Base-by-base conservation (phyloP, 2,888 invertebrate genomes). In the Notocelia uddmanniana region DNA sequence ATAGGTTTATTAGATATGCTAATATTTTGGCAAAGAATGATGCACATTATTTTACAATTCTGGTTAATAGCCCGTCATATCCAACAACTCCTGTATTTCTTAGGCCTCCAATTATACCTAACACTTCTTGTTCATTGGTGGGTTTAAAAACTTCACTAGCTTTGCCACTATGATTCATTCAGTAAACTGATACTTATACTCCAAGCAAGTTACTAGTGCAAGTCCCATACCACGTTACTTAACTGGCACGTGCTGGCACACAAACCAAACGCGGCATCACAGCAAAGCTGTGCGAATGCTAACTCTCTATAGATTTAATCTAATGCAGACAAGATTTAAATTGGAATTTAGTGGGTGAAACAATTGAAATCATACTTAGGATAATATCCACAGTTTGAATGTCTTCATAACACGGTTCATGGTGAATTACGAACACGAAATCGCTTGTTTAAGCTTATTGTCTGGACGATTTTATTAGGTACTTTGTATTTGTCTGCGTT, bases 261-360 rank as follows among this genome's bases (percentile, higher is more conserved):
- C 31, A 59, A 26, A 55, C 18, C 41, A 74, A 76, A 75, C 75
- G 73, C 58, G 59, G 70, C 75, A 60, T 57, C 26, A 54, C 6
- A 45, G 45, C 73, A 52, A 59, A 73, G 66, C 74, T 54, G 73
- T 73, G 54, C 45, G 19, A 68, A 67, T 69, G 60, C 69, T 66
- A 67, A 69, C 66, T 55, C 67, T 68, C 57, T 66, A 71, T 58
- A 70, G 63, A 66, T 74, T 68, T 74, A 72, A 74, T 74, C 73
- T 63, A 73, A 73, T 71, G 69, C 72, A 68, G 73, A 72, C 74
- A 68, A 72, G 74, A 69, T 74, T 74, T 75, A 74, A 72, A 72
- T 74, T 72, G 71, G 69, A 69, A 73, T 74, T 74, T 74, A 74
- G 69, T 71, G 68, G 58, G 62, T 58, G 68, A 70, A 69, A 75